Evolutionary conservation across 1,140 invertebrate species (phyloP).

Genomic region (Spodoptera frugiperda): DNA sequence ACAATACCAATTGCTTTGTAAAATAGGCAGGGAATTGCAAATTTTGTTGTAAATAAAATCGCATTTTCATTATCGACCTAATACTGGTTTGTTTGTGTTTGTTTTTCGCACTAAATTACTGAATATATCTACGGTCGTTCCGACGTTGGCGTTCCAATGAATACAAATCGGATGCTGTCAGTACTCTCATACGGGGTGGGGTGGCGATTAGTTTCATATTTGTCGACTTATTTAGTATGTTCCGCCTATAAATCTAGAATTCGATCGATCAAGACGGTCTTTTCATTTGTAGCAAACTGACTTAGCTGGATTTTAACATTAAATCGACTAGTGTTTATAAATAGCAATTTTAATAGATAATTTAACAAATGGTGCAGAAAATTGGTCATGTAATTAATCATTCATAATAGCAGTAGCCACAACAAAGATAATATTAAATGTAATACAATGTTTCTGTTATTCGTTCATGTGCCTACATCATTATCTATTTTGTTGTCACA

Average conservation of each 20-base stretch:
- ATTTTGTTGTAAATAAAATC: conserved; percentile 16
- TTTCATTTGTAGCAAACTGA: conserved; percentile 1
- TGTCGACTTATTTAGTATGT: neutral
- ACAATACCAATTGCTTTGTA: neutral
- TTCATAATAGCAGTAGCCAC: neutral
- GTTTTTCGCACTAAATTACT: conserved; percentile 25
- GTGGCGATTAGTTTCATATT: neutral
- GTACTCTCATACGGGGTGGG: neutral
- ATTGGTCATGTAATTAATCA: conserved; percentile 6
- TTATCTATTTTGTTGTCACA: conserved; percentile 23
- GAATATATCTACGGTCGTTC: conserved; percentile 36
- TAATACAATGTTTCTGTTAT: neutral
- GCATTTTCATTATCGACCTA: conserved; percentile 28
- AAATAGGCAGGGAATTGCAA: neutral
- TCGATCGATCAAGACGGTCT: neutral
- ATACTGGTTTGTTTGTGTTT: conserved; percentile 19
- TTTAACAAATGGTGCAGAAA: neutral
- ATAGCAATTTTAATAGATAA: conserved; percentile 12
- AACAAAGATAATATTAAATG: conserved; percentile 2
- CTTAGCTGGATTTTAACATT: neutral
- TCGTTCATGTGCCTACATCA: neutral
- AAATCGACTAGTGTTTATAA: conserved; percentile 17
- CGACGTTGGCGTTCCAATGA: conserved; percentile 13
- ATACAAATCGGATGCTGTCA: conserved; percentile 42
- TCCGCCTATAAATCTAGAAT: neutral